A percentile compares a stretch with the other conserved stretches of the same genome.
These are phyloP conservation scores for Isurus oxyrinchus DNA, from an alignment of 2,113 vertebrate genomes.

Conservation along the genomic window DNA sequence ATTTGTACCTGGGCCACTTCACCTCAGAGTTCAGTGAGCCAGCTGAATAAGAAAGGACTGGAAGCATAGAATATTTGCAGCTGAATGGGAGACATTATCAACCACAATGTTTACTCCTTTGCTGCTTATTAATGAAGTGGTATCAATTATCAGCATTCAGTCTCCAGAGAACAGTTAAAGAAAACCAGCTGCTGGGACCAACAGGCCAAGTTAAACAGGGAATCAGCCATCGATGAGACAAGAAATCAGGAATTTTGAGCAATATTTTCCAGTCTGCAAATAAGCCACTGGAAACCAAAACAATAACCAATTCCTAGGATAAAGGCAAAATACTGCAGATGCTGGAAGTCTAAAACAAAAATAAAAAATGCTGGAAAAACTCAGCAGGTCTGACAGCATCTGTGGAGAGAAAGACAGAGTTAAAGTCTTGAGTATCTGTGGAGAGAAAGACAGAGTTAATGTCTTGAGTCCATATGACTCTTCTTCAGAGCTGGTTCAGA, in stretches of 20 bases:
- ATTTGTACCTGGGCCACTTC: background rate
- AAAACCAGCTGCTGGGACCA: background rate
- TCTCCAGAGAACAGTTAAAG: background rate
- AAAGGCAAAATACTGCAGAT: too few relatives aligned
- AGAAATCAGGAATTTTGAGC: background rate
- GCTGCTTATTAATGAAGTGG: background rate
- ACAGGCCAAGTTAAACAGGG: background rate
- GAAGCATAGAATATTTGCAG: background rate
- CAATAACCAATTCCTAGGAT: background rate
- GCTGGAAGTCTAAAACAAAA: too few relatives aligned
- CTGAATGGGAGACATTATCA: background rate
- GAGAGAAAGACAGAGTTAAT: too few relatives aligned
- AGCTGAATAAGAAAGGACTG: background rate
- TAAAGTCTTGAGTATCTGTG: too few relatives aligned
- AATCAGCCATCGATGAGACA: background rate
- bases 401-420: too few relatives aligned
- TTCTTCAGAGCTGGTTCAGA: too few relatives aligned
- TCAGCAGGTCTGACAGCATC: too few relatives aligned
- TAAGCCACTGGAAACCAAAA: background rate
- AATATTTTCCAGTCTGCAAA: constrained; percentile 3
- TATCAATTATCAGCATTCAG: background rate
- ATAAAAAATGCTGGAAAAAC: too few relatives aligned
- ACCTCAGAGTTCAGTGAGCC: background rate
- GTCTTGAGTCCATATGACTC: too few relatives aligned
- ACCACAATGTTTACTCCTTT: background rate